Evolutionary conservation across 2,113 vertebrate species (phyloP), one percentile per base, ranked within the genome.

Genomic region (Rafetus swinhoei): DNA sequence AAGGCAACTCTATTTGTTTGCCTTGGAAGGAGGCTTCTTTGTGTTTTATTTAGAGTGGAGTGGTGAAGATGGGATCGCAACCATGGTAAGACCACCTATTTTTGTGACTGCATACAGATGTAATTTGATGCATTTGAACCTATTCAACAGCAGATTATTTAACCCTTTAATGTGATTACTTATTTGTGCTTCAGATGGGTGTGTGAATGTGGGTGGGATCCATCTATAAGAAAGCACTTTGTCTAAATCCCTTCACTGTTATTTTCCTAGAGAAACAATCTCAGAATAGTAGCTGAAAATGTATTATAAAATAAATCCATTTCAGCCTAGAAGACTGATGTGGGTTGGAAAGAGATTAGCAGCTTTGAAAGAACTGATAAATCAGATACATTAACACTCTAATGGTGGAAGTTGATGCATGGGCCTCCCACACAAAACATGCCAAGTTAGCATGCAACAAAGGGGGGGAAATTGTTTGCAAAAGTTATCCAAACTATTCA

Each of bases 311-410:
- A 16, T 92, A 45, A 94, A 92, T 80, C 88, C 15, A 76, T 92
- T 91, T 95, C 29, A 50, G 62, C 22, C 27, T 76, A 89, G 74
- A 94, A 95, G 84, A 82, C 16, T 81, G 74, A 65, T 27, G 77
- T 91, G 55, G 90, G 83, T 72, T 97, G n/a, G 62, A 92, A 95
- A 93, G 50, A 29, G 21, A 92, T 94, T 95, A 93, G 35, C 82
- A 96, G 81, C 72, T 93, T 76, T 90, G 88, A 85, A 93, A 55
- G 10, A 74, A 84, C 56, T 84, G 56, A 82, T 94, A 65, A 77
- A 79, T 96, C 77, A 93, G 84, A 79, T 92, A 81, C 15, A 81
- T 81, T 85, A 90, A 24, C 22, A 56, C 56, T 95, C 79, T 93
- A 86, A 84, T 95, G 85, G 80, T 93, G 90, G 87, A 96, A 96